These are phyloP conservation scores for Aphaenogaster floridana DNA, from an alignment of 1,140 invertebrate species.

Conservation along the genomic window DNA sequence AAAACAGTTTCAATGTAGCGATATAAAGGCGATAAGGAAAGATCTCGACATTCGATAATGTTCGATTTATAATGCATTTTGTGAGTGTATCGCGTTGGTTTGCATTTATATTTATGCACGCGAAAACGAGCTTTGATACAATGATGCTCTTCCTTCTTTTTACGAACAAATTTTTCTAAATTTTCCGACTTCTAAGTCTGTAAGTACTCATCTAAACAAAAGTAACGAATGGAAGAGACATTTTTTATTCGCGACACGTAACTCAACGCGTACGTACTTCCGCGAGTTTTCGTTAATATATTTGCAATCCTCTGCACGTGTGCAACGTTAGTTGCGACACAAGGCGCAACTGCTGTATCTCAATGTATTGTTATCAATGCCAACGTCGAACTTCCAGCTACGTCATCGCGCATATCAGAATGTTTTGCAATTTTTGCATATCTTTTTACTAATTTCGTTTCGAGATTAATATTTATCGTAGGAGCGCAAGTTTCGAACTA, in stretches of 20 bases:
- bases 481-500: not conserved
- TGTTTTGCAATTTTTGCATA: slow-evolving; percentile 23
- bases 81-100: not conserved
- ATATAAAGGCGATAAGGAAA: slow-evolving; percentile 14
- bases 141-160: not conserved
- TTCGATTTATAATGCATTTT: not conserved
- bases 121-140: not conserved
- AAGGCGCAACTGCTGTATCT: not conserved
- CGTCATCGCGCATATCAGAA: slow-evolving; percentile 1
- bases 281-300: not conserved
- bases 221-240: not conserved
- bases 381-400: not conserved
- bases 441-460: not conserved
- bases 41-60: slow-evolving; percentile 1
- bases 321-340: slow-evolving; percentile 10
- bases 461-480: not conserved
- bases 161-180: not conserved
- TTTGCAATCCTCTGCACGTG: not conserved
- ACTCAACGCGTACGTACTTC: not conserved
- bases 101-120: not conserved
- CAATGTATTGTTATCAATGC: slow-evolving; percentile 26
- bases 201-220: not conserved
- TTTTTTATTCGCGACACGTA: not conserved
- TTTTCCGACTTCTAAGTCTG: not conserved
- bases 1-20: slow-evolving; percentile 15